These are phyloP conservation scores for Drosophila subpulchrella DNA, from an alignment of 1,140 invertebrate genomes.

Conservation along the genomic window DNA sequence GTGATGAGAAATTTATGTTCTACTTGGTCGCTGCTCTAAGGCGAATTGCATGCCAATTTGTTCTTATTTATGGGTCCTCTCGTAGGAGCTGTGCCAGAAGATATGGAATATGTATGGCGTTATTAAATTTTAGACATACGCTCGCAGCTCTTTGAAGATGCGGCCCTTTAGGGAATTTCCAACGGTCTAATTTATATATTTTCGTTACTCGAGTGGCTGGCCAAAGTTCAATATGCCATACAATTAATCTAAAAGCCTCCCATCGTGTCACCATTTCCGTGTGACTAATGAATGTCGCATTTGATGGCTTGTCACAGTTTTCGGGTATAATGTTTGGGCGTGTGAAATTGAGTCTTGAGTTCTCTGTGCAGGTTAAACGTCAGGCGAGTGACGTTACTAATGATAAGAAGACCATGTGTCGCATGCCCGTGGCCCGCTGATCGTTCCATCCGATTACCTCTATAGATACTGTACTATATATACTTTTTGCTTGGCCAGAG, in stretches of 20 bases:
- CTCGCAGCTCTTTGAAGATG: slow-evolving; percentile 29
- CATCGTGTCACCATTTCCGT: slow-evolving; percentile 47
- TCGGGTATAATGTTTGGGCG: slow-evolving; percentile 22
- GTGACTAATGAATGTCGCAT: slow-evolving; percentile 68
- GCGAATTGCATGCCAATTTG: slow-evolving; percentile 78
- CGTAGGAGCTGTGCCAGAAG: slow-evolving; percentile 5
- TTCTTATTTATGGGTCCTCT: slow-evolving; percentile 62
- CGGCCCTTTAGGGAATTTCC: slow-evolving; percentile 6
- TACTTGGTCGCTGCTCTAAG: slow-evolving; percentile 56
- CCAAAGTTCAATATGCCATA: slow-evolving; percentile 62
- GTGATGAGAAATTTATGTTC: slow-evolving; percentile 79
- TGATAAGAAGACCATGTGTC: slow-evolving; percentile 60
- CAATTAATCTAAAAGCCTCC: slow-evolving; percentile 57
- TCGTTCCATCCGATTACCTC: slow-evolving; percentile 9
- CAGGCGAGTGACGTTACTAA: slow-evolving; percentile 65
- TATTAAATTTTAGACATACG: slow-evolving; percentile 63
- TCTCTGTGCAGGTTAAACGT: slow-evolving; percentile 26
- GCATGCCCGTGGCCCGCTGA: slow-evolving; percentile 14
- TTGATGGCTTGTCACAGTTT: slow-evolving; percentile 63
- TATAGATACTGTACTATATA: not conserved
- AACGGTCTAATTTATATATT: slow-evolving; percentile 5
- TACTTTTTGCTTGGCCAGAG: not conserved
- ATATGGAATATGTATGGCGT: slow-evolving; percentile 37
- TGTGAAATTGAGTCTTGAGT: slow-evolving; percentile 56
- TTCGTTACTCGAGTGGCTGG: slow-evolving; percentile 4